Evolutionary conservation across 2,797 vertebrate species (phyloP).

Genomic region (Enteromius mattozi): DNA sequence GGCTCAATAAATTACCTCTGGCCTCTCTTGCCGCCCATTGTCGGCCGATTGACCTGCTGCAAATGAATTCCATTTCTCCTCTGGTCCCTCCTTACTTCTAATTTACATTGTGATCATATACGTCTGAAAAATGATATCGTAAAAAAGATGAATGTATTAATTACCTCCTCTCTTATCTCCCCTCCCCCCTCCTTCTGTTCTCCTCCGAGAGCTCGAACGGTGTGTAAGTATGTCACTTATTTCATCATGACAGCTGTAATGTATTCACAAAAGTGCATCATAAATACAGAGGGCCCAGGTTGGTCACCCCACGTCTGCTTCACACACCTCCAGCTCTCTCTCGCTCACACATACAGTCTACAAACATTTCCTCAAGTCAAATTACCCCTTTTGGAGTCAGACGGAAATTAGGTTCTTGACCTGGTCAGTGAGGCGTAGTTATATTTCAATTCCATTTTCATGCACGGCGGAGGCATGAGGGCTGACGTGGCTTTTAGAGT

Average conservation of each 20-base stretch:
- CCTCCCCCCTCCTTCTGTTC: slow-evolving; percentile 87
- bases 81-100: slow-evolving; percentile 99
- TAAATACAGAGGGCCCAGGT: slow-evolving; percentile 98
- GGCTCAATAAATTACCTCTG: slow-evolving; percentile 96
- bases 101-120: slow-evolving; percentile 99
- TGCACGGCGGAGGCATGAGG: slow-evolving; percentile 83
- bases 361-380: slow-evolving; percentile 97
- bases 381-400: slow-evolving; percentile 93
- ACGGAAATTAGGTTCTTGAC: slow-evolving; percentile 99
- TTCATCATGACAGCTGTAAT: slow-evolving; percentile 99
- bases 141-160: slow-evolving; percentile 99
- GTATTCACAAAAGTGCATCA: slow-evolving; percentile 99
- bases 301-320: slow-evolving; percentile 92
- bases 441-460: slow-evolving; percentile 96
- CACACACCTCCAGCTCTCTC: slow-evolving; percentile 60
- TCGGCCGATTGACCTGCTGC: slow-evolving; percentile 96
- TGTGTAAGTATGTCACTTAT: slow-evolving; percentile 99
- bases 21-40: slow-evolving; percentile 94
- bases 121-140: slow-evolving; percentile 99
- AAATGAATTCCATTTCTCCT: slow-evolving; percentile 98
- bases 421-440: slow-evolving; percentile 97
- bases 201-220: slow-evolving; percentile 87
- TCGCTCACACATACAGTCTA: slow-evolving; percentile 78
- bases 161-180: slow-evolving; percentile 99
- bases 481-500: slow-evolving; percentile 64